Percentiles rank a stretch among this genome's conserved stretches.
Evolutionary conservation across 2,888 invertebrate genomes (phyloP).

Genomic region (Patella depressa): DNA sequence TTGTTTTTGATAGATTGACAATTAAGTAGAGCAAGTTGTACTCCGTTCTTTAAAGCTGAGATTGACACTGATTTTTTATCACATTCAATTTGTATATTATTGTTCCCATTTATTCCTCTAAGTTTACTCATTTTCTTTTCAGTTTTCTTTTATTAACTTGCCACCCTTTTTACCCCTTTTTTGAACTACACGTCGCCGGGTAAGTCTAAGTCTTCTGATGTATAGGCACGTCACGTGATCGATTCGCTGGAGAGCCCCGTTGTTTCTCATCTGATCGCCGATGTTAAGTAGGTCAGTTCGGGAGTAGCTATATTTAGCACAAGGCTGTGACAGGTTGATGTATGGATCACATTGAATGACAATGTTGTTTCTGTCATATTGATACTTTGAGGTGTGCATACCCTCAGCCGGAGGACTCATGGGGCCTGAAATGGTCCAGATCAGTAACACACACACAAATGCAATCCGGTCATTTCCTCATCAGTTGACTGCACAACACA

Average conservation of each 20-base stretch:
- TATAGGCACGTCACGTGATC: constrained; percentile 13
- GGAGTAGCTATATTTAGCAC: neutral
- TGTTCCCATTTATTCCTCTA: constrained; percentile 4
- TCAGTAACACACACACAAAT: constrained; percentile 10
- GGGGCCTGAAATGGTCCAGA: neutral
- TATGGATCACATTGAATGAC: neutral
- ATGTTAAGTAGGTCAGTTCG: constrained; percentile 13
- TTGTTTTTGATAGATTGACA: too few relatives aligned
- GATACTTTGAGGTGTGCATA: constrained; percentile 14
- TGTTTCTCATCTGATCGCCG: constrained; percentile 13
- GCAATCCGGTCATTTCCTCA: constrained; percentile 5
- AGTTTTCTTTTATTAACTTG: neutral
- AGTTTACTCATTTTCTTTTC: neutral
- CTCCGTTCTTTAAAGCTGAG: constrained; percentile 8
- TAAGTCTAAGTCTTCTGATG: constrained; percentile 13
- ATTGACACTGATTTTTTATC: neutral
- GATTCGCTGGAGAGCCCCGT: constrained; percentile 2
- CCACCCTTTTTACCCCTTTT: constrained; percentile 12
- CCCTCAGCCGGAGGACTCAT: constrained; percentile 1
- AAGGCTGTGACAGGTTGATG: neutral
- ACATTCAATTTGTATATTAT: constrained; percentile 9
- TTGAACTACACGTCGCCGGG: neutral
- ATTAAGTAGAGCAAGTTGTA: neutral
- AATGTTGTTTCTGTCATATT: constrained; percentile 9
- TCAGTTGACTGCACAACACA: constrained; percentile 10